These are phyloP conservation scores for Nycticryphes semicollaris DNA, from an alignment of 2,113 vertebrate genomes.

Conservation along the genomic window DNA sequence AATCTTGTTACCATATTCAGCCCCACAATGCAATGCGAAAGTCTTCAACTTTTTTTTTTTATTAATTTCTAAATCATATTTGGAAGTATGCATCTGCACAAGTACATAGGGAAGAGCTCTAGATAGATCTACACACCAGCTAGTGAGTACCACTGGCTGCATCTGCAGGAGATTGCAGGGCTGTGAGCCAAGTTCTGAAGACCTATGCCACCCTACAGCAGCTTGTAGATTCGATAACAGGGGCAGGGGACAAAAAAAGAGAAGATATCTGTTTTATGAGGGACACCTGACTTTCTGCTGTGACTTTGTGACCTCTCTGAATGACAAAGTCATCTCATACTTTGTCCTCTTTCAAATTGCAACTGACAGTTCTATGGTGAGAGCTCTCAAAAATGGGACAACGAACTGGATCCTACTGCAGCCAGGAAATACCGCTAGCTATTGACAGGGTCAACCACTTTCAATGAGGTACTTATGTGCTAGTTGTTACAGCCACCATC, in stretches of 20 bases:
- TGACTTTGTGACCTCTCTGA: background rate
- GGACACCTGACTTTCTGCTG: background rate
- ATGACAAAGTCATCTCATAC: background rate
- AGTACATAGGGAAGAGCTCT: background rate
- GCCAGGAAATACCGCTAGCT: background rate
- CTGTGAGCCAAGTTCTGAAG: background rate
- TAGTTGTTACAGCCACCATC: background rate
- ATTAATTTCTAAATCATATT: background rate
- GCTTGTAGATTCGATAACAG: background rate
- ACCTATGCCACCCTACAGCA: background rate
- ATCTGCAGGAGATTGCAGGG: background rate
- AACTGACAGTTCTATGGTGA: fast-evolving
- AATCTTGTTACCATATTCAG: background rate
- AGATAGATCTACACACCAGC: background rate
- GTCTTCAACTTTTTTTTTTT: background rate
- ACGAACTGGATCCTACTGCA: background rate
- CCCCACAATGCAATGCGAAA: background rate
- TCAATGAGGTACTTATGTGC: too few relatives aligned
- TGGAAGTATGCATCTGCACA: background rate
- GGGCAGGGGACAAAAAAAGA: background rate
- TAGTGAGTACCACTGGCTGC: background rate
- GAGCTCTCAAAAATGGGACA: background rate
- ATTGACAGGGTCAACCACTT: fast-evolving
- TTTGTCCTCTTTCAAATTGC: background rate
- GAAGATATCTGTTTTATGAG: background rate